Evolutionary conservation across 1,140 invertebrate genomes (phyloP), one percentile per base, ranked within the genome.

Genomic region (Brachionus paranguensis): DNA sequence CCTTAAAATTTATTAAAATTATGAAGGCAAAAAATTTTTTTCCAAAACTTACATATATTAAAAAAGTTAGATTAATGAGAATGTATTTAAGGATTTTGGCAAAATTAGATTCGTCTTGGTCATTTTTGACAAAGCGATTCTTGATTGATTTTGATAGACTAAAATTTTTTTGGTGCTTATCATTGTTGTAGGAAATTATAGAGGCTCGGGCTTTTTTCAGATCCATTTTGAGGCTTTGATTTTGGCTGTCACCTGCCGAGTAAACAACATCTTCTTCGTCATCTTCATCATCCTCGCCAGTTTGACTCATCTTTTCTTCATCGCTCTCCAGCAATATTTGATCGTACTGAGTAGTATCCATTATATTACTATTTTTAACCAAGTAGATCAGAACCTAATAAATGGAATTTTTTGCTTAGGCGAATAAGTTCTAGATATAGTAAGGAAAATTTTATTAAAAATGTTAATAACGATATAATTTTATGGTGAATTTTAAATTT

Each of bases 1-100:
- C 72, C 72, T 76, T 76, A 7, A 41, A 70, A 70, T 24, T 5
- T 27, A 27, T 47, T 8, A 24, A 50, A 33, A 74, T 24, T 24
- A 27, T 20, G 5, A 45, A 74, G 5, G 17, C 14, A 45, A 27
- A 2, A 76, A 76, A 53, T 47, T 12, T 27, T 27, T 27, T 27
- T 74, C 41, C 0, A 20, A 12, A 50, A 12, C 20, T 50, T 76
- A 76, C 72, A 29, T 76, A 50, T 11, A 76, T 6, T 12, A 76
- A 27, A 76, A 76, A 76, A 12, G 14, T 76, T n/a, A 76, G 27
- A 76, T 76, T 76, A 27, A 76, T 27, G 17, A 76, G 27, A 76
- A 76, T 12, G 47, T 76, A 76, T 76, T 76, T 76, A 3, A 76
- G 14, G 6, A 76, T 29, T 76, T 76, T 76, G 20, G 6, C 11